Base-by-base conservation (phyloP, 2,888 invertebrate species). In the Cerceris ruficornis region DNA sequence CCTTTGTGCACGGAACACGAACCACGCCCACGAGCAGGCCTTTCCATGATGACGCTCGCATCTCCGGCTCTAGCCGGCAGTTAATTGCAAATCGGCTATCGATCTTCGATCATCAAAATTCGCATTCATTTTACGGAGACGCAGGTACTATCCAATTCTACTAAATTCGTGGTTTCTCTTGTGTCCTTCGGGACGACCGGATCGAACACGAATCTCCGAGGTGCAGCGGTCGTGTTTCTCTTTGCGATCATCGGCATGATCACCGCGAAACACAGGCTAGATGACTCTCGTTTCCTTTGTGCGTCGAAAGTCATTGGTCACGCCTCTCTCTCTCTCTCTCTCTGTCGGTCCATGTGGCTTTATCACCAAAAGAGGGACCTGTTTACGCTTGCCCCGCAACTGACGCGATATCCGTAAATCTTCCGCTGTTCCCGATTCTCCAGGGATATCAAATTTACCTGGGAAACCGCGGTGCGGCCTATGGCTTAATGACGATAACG, bases 211-310 rank as follows among this genome's bases (percentile, higher is more conserved):
- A 66, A 39, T 61, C 61, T 58, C 28, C 43, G 52, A 49, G 60
- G 55, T 41, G n/a, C 60, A 46, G 8, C 28, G 28, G 46, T 2
- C 41, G 15, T 28, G 57, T 50, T 39, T 52, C 74, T 57, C 68
- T 71, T 77, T 67, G 49, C 28, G 57, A 55, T 68, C 66, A 61
- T 78, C 66, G 59, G 14, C 14, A 59, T 62, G 60, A 80, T 74
- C 77, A 65, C 80, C 78, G 55, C 59, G 66, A 49, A 71, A 66
- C 70, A 52, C 50, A 54, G n/a, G 14, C 43, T 17, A 61, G 75
- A 71, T 75, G 66, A 75, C 72, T 75, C 80, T 65, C 72, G 69
- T 75, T 79, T 81, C 80, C 80, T 79, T 80, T 81, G 80, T 81
- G 67, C 67, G 46, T 14, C 50, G 79, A 68, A 70, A 76, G 49